A percentile compares a stretch with the other conserved stretches of the same genome.
These are phyloP conservation scores for Oeneis ivallda DNA, from an alignment of 2,888 invertebrate genomes.

Conservation along the genomic window DNA sequence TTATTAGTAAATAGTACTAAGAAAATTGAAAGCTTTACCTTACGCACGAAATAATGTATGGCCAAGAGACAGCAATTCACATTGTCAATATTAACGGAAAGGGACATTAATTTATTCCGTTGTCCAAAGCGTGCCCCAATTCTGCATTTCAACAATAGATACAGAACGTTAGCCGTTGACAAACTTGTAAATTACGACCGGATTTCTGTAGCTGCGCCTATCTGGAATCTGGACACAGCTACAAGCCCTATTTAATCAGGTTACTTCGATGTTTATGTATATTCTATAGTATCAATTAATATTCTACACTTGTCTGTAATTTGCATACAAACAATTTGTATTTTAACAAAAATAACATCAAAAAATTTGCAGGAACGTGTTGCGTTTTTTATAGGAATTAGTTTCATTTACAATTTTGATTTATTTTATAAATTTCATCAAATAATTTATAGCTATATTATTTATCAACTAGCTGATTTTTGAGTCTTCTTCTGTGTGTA, in stretches of 20 bases:
- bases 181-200: constrained; percentile 34
- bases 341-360: background rate
- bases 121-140: constrained; percentile 25
- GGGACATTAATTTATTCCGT: constrained; percentile 31
- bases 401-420: background rate
- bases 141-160: constrained; percentile 33
- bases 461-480: too few relatives aligned
- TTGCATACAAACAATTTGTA: background rate
- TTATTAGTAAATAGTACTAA: background rate
- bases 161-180: constrained; percentile 30
- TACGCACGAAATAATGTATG: constrained; percentile 15
- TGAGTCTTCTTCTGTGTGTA: too few relatives aligned
- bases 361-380: too few relatives aligned
- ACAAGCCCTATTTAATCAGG: constrained; percentile 26
- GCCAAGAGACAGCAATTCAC: constrained; percentile 11
- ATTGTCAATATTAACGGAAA: constrained; percentile 25
- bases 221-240: constrained; percentile 34
- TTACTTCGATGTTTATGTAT: constrained; percentile 27
- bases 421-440: background rate
- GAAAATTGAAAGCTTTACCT: constrained; percentile 1
- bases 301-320: constrained; percentile 8
- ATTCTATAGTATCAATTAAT: constrained; percentile 22
- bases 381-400: background rate
- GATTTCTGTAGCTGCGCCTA: constrained; percentile 35
- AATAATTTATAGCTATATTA: too few relatives aligned